phyloP scores from a whole-genome alignment of 1,140 invertebrate genomes.

The Nomia melanderi region DNA sequence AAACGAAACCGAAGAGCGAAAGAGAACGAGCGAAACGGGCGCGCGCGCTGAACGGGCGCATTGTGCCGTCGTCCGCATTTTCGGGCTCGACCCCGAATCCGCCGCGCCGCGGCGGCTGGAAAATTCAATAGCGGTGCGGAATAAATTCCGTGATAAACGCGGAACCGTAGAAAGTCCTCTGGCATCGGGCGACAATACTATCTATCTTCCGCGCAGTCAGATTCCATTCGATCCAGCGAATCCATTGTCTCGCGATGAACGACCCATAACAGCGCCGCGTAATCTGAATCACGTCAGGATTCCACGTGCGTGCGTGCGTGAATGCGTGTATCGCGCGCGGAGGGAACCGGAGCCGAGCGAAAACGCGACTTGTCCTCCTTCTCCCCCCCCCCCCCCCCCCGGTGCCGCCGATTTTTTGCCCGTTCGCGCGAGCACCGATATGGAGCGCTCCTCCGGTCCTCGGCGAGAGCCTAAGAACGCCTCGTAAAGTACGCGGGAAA shows the following conservation, averaged over 20 bases:
- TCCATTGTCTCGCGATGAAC: slow-evolving; percentile 61
- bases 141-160: slow-evolving; percentile 58
- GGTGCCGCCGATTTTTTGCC: slow-evolving; percentile 3
- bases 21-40: too few species aligned
- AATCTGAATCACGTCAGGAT: slow-evolving; percentile 60
- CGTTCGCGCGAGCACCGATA: slow-evolving; percentile 12
- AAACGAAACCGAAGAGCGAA: background rate
- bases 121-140: slow-evolving; percentile 38
- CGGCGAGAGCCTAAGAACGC: slow-evolving; percentile 19
- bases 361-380: background rate
- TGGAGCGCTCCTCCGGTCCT: slow-evolving; percentile 15
- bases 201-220: slow-evolving; percentile 61
- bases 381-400: too few species aligned
- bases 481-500: slow-evolving; percentile 60
- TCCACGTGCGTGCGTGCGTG: background rate
- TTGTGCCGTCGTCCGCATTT: slow-evolving; percentile 10
- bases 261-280: slow-evolving; percentile 52
- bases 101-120: background rate
- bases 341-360: too few species aligned
- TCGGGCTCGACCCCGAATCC: slow-evolving; percentile 18
- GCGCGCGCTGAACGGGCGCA: background rate
- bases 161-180: slow-evolving; percentile 42
- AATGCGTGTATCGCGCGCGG: too few species aligned
- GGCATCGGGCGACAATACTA: slow-evolving; percentile 54
- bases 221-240: slow-evolving; percentile 65